phyloP scores from a whole-genome alignment of 2,113 vertebrate species.

The Eulemur rufifrons region DNA sequence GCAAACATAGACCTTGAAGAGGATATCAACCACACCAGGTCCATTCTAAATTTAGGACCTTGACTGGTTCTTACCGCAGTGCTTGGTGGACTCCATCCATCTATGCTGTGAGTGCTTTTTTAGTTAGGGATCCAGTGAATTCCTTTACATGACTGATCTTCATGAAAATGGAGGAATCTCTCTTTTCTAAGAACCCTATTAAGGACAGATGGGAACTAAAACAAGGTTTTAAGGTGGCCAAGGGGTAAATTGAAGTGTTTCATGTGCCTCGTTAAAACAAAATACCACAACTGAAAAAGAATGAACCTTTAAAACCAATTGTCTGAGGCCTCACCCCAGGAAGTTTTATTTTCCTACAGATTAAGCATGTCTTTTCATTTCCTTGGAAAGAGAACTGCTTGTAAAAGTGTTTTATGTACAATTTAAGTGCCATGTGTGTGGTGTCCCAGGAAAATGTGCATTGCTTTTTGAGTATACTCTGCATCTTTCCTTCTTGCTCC shows the following conservation, averaged over 20 bases:
- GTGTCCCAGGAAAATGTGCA: background rate
- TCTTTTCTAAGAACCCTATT: conserved; percentile 40
- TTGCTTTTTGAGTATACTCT: background rate
- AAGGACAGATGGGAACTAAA: conserved; percentile 55
- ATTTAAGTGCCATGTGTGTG: conserved; percentile 47
- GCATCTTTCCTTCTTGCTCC: background rate
- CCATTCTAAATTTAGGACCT: background rate
- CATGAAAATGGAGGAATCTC: background rate
- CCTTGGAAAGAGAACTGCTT: conserved; percentile 48
- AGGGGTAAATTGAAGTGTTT: conserved; percentile 45
- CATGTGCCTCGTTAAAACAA: conserved; percentile 65
- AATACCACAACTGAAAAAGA: conserved; percentile 62
- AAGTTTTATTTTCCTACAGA: conserved; percentile 67
- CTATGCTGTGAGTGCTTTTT: background rate
- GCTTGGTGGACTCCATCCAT: background rate
- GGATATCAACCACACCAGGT: background rate
- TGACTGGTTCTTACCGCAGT: background rate
- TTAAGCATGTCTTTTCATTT: conserved; percentile 64
- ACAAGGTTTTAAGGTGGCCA: conserved; percentile 55
- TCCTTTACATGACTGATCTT: conserved; percentile 4
- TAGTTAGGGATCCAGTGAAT: background rate
- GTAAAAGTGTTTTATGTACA: conserved; percentile 70
- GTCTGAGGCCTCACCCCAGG: conserved; percentile 52
- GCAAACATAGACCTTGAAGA: background rate
- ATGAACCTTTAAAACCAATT: conserved; percentile 67